These are phyloP conservation scores for Scylla paramamosain DNA, from an alignment of 1,140 invertebrate species.

Conservation along the genomic window DNA sequence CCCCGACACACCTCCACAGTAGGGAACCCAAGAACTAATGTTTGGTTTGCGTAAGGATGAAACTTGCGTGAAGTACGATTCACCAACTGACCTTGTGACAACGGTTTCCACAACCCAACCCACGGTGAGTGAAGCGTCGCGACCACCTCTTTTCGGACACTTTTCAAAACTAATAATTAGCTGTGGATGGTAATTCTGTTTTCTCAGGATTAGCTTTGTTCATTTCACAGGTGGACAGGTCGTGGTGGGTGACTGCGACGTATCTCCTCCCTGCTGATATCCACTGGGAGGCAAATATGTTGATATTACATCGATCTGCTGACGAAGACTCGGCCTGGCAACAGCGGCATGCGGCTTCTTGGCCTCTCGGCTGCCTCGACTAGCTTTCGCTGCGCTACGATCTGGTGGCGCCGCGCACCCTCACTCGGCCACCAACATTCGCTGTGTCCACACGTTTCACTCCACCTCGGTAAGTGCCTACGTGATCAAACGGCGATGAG, in stretches of 20 bases:
- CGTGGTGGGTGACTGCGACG: background rate
- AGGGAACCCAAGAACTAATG: background rate
- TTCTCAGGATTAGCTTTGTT: too few relatives aligned
- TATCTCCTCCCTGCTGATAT: background rate
- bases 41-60: background rate
- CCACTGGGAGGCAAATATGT: background rate
- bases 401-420: background rate
- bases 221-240: too few relatives aligned
- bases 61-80: background rate
- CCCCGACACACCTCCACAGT: conserved; percentile 42
- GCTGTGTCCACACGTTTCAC: background rate
- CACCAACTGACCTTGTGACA: background rate
- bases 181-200: too few relatives aligned
- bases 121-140: background rate
- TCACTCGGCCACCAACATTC: conserved; percentile 47
- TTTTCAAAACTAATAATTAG: background rate
- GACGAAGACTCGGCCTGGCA: background rate
- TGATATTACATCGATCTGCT: background rate
- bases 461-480: conserved; percentile 28
- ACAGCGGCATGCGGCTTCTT: background rate
- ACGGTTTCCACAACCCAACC: background rate
- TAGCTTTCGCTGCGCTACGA: background rate
- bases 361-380: background rate
- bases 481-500: background rate
- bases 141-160: background rate